Conservation (phyloP, 2,113 vertebrate species). For the Oxyruncus cristatus region DNA sequence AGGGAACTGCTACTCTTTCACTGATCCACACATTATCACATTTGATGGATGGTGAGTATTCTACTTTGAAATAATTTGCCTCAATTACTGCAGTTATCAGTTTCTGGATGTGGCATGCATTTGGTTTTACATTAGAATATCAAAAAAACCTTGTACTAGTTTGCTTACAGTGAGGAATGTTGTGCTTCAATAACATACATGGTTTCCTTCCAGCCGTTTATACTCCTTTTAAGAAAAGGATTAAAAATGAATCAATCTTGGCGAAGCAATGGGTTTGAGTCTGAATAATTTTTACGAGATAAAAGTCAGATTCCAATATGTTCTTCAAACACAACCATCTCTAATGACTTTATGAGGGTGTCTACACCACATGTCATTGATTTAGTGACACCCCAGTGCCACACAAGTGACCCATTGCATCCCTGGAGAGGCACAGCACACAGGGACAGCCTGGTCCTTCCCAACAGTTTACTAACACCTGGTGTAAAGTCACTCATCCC, state of each 20-base stretch:
- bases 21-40: constrained; percentile 80
- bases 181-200: not conserved
- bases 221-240: not conserved
- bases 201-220: constrained; percentile 15
- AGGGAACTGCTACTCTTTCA: constrained; percentile 79
- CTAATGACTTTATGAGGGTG: not conserved
- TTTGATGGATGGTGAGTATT: constrained; percentile 81
- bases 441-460: not conserved
- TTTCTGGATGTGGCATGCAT: constrained; percentile 21
- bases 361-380: rapidly evolving
- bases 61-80: constrained; percentile 24
- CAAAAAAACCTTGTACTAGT: not conserved
- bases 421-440: not conserved
- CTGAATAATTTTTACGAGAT: not conserved
- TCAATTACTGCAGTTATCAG: constrained; percentile 23
- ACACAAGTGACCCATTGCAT: not conserved
- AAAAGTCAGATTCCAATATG: not conserved
- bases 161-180: constrained; percentile 49
- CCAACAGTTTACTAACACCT: not conserved
- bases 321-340: not conserved
- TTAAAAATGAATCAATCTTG: not conserved
- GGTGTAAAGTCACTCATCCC: not conserved
- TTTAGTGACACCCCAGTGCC: not conserved
- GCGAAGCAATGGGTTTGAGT: not conserved
- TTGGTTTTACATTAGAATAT: constrained; percentile 39